Evolutionary conservation across 2,797 vertebrate species (phyloP), one percentile per base, ranked within the genome.

Genomic region (Sarcophilus harrisii): DNA sequence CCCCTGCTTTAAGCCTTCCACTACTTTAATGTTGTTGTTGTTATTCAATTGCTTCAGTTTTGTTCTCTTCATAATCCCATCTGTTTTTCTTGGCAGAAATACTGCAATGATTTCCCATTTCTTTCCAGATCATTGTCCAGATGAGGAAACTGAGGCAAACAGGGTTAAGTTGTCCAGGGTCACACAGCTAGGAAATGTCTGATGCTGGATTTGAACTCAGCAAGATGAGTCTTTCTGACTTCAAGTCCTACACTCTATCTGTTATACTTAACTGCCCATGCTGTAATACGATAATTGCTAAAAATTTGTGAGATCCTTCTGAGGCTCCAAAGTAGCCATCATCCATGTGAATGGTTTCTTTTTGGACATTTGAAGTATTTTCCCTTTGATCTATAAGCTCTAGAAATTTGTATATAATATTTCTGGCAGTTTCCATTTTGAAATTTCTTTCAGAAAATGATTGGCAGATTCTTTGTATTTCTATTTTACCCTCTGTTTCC

Each of bases 351-450:
- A 66, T 66, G 32, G n/a, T 66, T 66, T 66, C 13, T 66, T 66
- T 32, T 30, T 32, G 12, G 4, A 5, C n/a, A 11, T 66, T 66
- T 66, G 32, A 66, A 66, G 5, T n/a, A 66, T 66, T n/a, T n/a
- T n/a, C 0, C 5, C 14, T n/a, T 66, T n/a, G 32, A 66, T 16
- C 1, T 5, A 11, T 1, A 24, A n/a, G 32, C 0, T 5, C 5
- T 66, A 66, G 62, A 32, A 66, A 18, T 66, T 66, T n/a, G 32
- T 14, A 4, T 66, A n/a, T 66, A n/a, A n/a, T n/a, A 66, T 16
- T 66, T 32, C 32, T 66, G 32, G 32, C 9, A 66, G 4, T 66
- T 66, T 66, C 6, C 4, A n/a, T 66, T 66, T 66, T 66, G 32
- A n/a, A n/a, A 66, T 66, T 1, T n/a, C 32, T 66, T 66, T n/a